Conservation (phyloP, 2,888 invertebrate species). For the Timema cristinae region DNA sequence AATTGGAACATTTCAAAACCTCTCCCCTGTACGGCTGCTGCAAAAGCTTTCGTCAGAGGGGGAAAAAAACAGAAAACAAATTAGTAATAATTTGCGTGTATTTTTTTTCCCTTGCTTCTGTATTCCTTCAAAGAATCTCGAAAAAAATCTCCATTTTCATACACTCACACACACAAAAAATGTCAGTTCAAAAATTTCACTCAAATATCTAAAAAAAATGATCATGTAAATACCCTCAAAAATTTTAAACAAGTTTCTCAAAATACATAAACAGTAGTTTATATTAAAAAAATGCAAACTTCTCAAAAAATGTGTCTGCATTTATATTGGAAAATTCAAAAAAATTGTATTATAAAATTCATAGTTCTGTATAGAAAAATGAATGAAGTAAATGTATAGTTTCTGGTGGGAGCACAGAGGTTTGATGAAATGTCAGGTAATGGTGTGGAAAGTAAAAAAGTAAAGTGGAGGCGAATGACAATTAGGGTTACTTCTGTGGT, state of each 20-base stretch:
- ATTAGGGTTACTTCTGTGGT: not conserved
- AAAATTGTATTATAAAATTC: constrained; percentile 4
- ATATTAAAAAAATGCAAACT: constrained; percentile 20
- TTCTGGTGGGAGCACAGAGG: not conserved
- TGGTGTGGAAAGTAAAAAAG: constrained; percentile 10
- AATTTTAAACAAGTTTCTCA: constrained; percentile 17
- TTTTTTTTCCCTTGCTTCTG: constrained; percentile 18
- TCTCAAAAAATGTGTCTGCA: constrained; percentile 23
- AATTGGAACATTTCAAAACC: constrained; percentile 41
- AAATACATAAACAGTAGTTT: constrained; percentile 13
- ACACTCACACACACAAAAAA: constrained; percentile 32
- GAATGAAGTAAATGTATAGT: constrained; percentile 8
- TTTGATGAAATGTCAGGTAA: not conserved
- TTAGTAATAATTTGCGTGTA: constrained; percentile 16
- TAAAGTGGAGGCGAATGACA: not conserved
- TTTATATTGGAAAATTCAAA: constrained; percentile 11
- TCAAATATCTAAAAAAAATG: constrained; percentile 11
- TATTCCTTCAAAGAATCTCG: not conserved
- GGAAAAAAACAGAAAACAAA: constrained; percentile 43
- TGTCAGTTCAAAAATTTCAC: constrained; percentile 27
- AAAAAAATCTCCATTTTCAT: constrained; percentile 18
- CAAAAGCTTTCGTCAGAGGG: constrained; percentile 44
- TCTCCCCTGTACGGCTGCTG: constrained; percentile 45
- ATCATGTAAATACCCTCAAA: constrained; percentile 11
- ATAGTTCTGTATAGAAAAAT: constrained; percentile 10